Conservation (phyloP, 1,140 invertebrate genomes). For the Apis laboriosa region DNA sequence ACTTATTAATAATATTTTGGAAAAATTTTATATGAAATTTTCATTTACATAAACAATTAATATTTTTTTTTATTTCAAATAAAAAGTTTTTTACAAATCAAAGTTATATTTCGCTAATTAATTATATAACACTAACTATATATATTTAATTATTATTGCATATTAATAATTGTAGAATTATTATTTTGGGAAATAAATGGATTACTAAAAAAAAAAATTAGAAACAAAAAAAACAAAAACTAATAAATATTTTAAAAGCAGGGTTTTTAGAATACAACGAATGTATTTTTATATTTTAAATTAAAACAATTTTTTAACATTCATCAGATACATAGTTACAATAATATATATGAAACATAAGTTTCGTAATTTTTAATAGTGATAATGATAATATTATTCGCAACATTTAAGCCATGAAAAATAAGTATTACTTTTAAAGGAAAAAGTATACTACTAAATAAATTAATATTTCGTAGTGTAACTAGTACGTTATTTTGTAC, state of each 20-base stretch:
- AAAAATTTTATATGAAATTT: background rate
- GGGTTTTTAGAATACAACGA: background rate
- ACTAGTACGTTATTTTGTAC: constrained; percentile 39
- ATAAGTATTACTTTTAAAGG: background rate
- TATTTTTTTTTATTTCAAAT: constrained; percentile 3
- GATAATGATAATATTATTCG: constrained; percentile 5
- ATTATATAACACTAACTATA: constrained; percentile 16
- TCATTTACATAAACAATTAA: background rate
- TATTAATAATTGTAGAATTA: constrained; percentile 21
- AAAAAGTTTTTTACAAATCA: background rate
- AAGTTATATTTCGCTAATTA: background rate
- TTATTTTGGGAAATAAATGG: constrained; percentile 33
- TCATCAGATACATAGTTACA: constrained; percentile 24
- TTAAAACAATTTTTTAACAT: background rate
- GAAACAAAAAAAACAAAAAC: background rate
- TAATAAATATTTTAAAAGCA: background rate
- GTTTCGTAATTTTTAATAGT: constrained; percentile 34
- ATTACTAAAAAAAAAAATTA: background rate
- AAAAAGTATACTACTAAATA: constrained; percentile 1
- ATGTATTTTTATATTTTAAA: constrained; percentile 9
- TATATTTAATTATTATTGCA: constrained; percentile 48
- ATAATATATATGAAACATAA: constrained; percentile 57
- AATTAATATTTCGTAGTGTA: constrained; percentile 46
- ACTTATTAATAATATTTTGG: background rate
- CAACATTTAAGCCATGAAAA: constrained; percentile 1